Base-by-base conservation (phyloP, 2,113 vertebrate genomes). In the Catharus fuscescens region DNA sequence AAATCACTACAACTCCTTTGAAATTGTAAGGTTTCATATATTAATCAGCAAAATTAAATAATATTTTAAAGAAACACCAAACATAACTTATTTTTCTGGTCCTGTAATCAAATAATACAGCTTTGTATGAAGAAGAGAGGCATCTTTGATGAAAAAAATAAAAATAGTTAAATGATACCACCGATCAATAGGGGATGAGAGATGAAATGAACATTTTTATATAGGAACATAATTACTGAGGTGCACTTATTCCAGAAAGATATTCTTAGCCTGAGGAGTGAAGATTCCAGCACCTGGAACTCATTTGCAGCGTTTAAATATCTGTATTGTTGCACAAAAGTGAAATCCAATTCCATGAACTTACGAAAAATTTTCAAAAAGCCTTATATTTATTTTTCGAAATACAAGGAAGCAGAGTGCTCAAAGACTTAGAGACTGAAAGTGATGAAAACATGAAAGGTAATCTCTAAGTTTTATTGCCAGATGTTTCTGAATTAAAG, bases 391-490 rank as follows among this genome's bases (percentile, higher is more conserved):
- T 94, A 80, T 80, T 96, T 93, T 88, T 81, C 5, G 42, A 96
- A 96, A 97, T 91, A 87, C 61, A 94, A 92, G 81, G 88, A 91
- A 88, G 70, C 54, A 78, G 36, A 79, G n/a, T 2, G 1, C 73
- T 96, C 95, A 93, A 77, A 95, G 88, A 80, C 67, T 94, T 90
- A 61, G 72, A 94, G 83, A 73, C 64, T 92, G 88, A 79, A 88
- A 95, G 84, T 4, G 71, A 94, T 94, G 95, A 97, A 93, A 97
- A 93, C 54, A 31, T 50, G 91, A 94, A 95, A 97, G 93, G 84
- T 97, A 97, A 96, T 96, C 85, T 93, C 80, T 38, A 95, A 76
- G 80, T 96, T 96, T 97, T 94, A 94, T 84, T 97, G 96, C 96
- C 97, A 98, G 96, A 96, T 98, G 96, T 97, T 87, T 89, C 70